Evolutionary conservation across 2,113 vertebrate genomes (phyloP), one percentile per base, ranked within the genome.

Genomic region (Athene noctua): DNA sequence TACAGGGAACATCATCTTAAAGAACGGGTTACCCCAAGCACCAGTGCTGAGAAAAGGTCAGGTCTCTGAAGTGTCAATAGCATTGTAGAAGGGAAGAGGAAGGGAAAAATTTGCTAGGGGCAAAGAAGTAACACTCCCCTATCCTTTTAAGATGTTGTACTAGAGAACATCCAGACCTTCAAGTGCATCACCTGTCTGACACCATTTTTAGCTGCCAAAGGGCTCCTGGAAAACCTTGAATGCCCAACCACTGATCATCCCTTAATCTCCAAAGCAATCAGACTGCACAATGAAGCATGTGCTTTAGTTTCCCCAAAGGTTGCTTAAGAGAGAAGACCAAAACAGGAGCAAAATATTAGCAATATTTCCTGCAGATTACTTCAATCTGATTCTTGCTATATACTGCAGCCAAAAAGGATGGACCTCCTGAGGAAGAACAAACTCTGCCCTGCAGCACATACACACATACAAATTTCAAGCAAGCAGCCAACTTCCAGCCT

Each of bases 281-380:
- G 30, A 36, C 6, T 19, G 13, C 9, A 68, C 19, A 27, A 7
- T 1, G 1, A 75, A 49, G 34, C 1, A 2, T 4, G 4, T 74
- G 34, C 40, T 49, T 16, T 74, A 71, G 13, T 34, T 90, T 21
- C 10, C 36, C 20, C 55, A 62, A 59, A 81, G 9, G 16, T 46
- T 52, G 6, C 25, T 13, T 13, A 19, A 65, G 51, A 58, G 21
- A 66, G 5, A 52, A 62, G 12, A 66, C n/a, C 2, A 52, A 80
- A 61, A 46, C 7, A 25, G 5, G 15, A 80, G 25, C 9, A 74
- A 11, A 52, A 13, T 9, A 86, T 62, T 23, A 68, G 10, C 30
- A 91, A 19, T 4, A 29, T 57, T 59, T 83, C 40, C 63, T 58
- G 36, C 34, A 73, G 21, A 65, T n/a, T 70, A 36, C 52, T 86